These are phyloP conservation scores for Lonchura striata DNA, from an alignment of 2,113 vertebrate species.

Conservation along the genomic window DNA sequence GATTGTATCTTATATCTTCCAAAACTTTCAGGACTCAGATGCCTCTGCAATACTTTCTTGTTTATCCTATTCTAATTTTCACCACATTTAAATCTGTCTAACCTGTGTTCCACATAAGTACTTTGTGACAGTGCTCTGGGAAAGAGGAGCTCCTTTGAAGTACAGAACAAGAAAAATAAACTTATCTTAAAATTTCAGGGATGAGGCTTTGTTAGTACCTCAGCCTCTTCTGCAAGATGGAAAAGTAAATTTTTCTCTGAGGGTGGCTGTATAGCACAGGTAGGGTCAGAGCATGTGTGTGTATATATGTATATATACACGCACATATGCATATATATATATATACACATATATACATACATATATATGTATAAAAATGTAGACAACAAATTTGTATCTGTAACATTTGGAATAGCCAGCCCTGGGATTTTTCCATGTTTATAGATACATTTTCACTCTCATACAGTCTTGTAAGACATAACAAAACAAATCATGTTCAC, in stretches of 20 bases:
- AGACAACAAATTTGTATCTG: not conserved
- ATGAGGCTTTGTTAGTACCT: not conserved
- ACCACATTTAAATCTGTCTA: not conserved
- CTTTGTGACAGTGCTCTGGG: not conserved
- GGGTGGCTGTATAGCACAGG: not conserved
- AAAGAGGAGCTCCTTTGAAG: not conserved
- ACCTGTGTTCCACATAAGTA: not conserved
- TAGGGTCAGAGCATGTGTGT: not conserved
- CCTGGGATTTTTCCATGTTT: not conserved
- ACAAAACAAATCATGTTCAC: not conserved
- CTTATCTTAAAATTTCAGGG: not conserved
- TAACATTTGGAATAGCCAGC: not conserved
- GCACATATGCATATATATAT: too few relatives aligned
- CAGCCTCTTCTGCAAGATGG: not conserved
- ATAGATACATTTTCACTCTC: not conserved
- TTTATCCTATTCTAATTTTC: not conserved
- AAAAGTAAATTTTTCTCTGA: not conserved
- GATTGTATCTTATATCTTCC: not conserved
- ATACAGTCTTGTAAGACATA: not conserved
- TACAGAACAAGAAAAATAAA: not conserved
- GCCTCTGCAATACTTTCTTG: not conserved
- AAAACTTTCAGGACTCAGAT: not conserved
- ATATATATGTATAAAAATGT: not conserved
- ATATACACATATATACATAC: rapidly evolving
- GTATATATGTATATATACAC: too few relatives aligned